phyloP scores from a whole-genome alignment of 2,888 invertebrate genomes.

The Tetragonula carbonaria region DNA sequence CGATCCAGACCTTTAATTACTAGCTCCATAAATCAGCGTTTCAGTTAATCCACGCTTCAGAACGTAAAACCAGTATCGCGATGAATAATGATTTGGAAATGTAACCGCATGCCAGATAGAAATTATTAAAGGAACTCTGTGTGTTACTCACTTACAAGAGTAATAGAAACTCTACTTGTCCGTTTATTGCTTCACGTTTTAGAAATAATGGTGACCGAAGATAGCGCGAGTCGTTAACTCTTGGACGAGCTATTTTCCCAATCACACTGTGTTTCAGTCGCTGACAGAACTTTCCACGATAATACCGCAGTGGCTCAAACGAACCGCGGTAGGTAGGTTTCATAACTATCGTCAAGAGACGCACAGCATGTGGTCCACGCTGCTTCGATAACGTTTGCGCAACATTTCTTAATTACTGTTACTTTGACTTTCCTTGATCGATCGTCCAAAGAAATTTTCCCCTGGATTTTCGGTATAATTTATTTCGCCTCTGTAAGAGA shows the following conservation, averaged over 20 bases:
- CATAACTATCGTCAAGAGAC: not conserved
- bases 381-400: constrained; percentile 13
- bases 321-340: not conserved
- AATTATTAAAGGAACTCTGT: not conserved
- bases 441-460: not conserved
- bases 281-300: constrained; percentile 22
- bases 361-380: constrained; percentile 21
- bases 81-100: not conserved
- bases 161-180: no score
- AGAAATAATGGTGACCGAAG: constrained; percentile 9
- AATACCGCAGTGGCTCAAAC: constrained; percentile 2
- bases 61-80: not conserved
- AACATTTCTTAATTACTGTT: constrained; percentile 12
- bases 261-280: not conserved
- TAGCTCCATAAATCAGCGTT: not conserved
- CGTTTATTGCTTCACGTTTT: not conserved
- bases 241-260: constrained; percentile 6
- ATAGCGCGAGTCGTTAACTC: constrained; percentile 1
- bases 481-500: not conserved
- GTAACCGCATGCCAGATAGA: not conserved
- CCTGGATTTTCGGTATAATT: not conserved
- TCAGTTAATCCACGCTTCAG: not conserved
- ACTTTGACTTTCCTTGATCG: not conserved
- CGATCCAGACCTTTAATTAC: not conserved
- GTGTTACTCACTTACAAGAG: not conserved